Conservation (phyloP, 1,140 invertebrate species). For the Drosophila lacertosa region DNA sequence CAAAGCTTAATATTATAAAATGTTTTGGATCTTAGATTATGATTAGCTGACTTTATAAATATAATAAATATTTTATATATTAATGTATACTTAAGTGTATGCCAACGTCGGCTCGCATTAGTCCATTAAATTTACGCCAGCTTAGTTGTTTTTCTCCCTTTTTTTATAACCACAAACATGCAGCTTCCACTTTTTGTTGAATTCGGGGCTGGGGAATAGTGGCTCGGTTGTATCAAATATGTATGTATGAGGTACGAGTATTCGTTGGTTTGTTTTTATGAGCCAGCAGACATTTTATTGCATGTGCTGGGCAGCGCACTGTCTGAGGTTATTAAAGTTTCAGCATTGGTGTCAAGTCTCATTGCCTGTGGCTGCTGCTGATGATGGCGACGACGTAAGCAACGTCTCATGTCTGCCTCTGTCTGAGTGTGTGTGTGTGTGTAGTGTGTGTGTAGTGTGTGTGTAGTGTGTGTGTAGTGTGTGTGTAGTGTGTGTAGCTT, state of each 20-base stretch:
- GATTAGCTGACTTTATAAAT: too few species aligned
- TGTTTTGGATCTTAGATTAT: too few species aligned
- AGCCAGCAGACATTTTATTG: conserved; percentile 72
- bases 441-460: conserved; percentile 4
- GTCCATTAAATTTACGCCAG: not conserved
- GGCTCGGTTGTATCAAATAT: conserved; percentile 2
- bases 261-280: conserved; percentile 53
- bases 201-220: conserved; percentile 11
- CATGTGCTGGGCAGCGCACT: conserved; percentile 56
- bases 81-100: not conserved
- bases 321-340: conserved; percentile 78
- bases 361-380: conserved; percentile 42
- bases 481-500: too few species aligned
- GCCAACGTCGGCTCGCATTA: not conserved
- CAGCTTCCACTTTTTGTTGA: conserved; percentile 19
- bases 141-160: not conserved
- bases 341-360: conserved; percentile 64
- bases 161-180: conserved; percentile 11
- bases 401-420: not conserved
- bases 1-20: too few species aligned
- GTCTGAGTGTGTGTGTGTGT: not conserved
- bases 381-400: conserved; percentile 21
- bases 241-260: conserved; percentile 32
- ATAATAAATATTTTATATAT: too few species aligned
- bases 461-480: too few species aligned